Evolutionary conservation across 1,140 invertebrate species (phyloP).

Genomic region (Bathynomus jamesi): DNA sequence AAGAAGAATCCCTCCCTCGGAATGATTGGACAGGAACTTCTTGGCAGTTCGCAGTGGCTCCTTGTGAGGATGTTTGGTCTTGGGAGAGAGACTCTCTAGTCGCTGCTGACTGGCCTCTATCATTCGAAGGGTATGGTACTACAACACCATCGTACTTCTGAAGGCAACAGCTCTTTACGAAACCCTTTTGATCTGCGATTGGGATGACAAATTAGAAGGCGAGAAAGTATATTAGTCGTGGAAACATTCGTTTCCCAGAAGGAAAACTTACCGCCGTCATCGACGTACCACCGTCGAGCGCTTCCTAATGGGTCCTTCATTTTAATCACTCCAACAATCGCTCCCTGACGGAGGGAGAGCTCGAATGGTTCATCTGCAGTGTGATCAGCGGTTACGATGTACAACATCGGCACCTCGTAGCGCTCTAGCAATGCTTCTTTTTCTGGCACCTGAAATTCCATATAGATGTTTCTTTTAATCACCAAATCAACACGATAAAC

Average conservation of each 20-base stretch:
- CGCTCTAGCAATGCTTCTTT: neutral
- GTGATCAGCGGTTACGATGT: constrained; percentile 21
- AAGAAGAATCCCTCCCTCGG: too few relatives aligned
- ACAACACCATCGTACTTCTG: neutral
- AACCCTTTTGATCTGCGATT: neutral
- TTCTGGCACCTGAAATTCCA: too few relatives aligned
- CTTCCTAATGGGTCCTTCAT: constrained; percentile 30
- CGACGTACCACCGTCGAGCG: constrained; percentile 23
- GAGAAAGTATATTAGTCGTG: too few relatives aligned
- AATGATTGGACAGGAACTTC: too few relatives aligned
- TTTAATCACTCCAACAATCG: constrained; percentile 27
- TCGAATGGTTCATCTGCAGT: constrained; percentile 25
- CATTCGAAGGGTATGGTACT: too few relatives aligned
- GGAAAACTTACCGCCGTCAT: constrained; percentile 24
- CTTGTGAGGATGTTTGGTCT: too few relatives aligned
- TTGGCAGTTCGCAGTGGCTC: too few relatives aligned
- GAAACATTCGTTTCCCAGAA: neutral
- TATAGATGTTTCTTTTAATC: too few relatives aligned
- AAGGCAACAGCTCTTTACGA: neutral
- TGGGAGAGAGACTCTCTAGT: too few relatives aligned
- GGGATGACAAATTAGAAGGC: too few relatives aligned
- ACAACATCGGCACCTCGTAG: neutral
- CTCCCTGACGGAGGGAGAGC: constrained; percentile 22
- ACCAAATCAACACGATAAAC: too few relatives aligned
- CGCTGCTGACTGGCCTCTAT: too few relatives aligned